Evolutionary conservation across 2,113 vertebrate species (phyloP).

Genomic region (Microcebus murinus): DNA sequence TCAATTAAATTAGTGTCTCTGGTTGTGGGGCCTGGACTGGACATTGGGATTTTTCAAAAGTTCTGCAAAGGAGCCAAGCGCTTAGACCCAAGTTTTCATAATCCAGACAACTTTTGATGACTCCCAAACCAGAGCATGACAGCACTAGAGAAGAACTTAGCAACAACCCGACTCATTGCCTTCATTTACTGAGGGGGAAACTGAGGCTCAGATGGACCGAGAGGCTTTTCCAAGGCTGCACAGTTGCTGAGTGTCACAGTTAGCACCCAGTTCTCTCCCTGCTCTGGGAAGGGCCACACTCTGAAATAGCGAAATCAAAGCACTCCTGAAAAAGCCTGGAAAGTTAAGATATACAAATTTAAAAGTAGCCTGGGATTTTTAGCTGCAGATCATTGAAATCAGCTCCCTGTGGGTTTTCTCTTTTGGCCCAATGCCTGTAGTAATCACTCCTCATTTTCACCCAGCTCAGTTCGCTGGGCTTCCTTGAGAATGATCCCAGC

Average conservation of each 20-base stretch:
- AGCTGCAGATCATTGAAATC: background rate
- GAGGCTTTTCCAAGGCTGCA: background rate
- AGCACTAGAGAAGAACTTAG: background rate
- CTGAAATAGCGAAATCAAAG: background rate
- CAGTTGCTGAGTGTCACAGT: background rate
- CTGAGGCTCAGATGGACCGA: background rate
- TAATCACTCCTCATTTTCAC: background rate
- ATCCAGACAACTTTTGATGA: background rate
- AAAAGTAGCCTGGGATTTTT: background rate
- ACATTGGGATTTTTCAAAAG: background rate
- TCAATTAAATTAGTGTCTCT: background rate
- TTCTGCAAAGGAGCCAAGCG: background rate
- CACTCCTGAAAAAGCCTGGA: background rate
- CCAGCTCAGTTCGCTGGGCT: background rate
- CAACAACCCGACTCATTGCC: background rate
- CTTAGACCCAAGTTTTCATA: background rate
- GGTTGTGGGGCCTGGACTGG: background rate
- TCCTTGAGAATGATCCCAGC: background rate
- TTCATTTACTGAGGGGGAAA: background rate
- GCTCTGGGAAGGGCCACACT: background rate
- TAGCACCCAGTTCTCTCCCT: too few relatives aligned
- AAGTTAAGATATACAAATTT: rapidly evolving
- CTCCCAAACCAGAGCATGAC: background rate
- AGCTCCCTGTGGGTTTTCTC: too few relatives aligned
- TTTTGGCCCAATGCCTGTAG: background rate